phyloP scores from a whole-genome alignment of 2,113 vertebrate species.

The Ondatra zibethicus region DNA sequence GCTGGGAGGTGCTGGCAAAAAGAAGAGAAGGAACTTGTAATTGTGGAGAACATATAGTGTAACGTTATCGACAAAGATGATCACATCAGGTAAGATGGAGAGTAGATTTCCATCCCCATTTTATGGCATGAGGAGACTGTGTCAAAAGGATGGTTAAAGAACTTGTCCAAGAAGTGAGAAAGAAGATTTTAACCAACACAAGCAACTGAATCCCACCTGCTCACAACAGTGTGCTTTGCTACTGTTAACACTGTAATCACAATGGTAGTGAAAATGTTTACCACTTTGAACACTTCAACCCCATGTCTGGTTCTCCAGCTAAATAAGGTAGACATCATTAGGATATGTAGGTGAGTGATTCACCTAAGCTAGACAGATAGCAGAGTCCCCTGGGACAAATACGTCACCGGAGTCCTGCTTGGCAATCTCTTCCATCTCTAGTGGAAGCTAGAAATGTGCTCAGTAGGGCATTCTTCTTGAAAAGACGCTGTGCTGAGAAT shows the following conservation, averaged over 20 bases:
- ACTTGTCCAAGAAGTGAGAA: neutral
- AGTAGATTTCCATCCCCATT: neutral
- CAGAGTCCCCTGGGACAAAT: neutral
- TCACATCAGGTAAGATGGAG: neutral
- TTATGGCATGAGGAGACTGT: slow-evolving; percentile 2
- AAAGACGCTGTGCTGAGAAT: neutral
- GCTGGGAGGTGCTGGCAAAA: neutral
- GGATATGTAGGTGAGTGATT: neutral
- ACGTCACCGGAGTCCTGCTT: neutral
- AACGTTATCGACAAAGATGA: neutral
- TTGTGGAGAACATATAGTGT: neutral
- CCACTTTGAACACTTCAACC: neutral
- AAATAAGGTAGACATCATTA: neutral
- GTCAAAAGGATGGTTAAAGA: neutral
- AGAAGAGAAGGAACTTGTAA: slow-evolving; percentile 25
- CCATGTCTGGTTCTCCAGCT: neutral
- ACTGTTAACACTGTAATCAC: neutral
- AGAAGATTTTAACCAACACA: neutral
- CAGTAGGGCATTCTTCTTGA: neutral
- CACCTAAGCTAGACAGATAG: neutral
- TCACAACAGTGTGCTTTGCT: neutral
- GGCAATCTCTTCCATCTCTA: neutral
- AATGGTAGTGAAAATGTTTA: neutral
- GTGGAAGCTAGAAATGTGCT: neutral
- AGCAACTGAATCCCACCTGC: neutral